phyloP scores from a whole-genome alignment of 2,888 invertebrate species.

The Tetropium fuscum region DNA sequence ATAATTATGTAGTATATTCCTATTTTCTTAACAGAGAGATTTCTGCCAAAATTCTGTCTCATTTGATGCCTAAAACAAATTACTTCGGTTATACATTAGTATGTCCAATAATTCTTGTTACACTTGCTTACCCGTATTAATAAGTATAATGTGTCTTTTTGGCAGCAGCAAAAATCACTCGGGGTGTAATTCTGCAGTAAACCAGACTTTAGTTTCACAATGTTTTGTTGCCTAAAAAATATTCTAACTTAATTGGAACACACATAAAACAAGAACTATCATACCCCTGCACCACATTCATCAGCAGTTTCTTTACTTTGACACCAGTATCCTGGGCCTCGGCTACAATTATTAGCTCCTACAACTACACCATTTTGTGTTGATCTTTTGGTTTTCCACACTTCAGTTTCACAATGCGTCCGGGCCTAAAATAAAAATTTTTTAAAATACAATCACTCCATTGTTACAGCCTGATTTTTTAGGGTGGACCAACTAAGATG shows the following conservation, averaged over 20 bases:
- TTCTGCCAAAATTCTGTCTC: too few species aligned
- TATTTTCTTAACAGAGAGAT: too few species aligned
- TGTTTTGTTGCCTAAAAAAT: slow-evolving; percentile 25
- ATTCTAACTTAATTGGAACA: not conserved
- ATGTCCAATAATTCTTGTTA: too few species aligned
- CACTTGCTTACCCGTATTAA: too few species aligned
- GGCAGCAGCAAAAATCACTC: too few species aligned
- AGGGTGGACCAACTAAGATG: slow-evolving; percentile 36
- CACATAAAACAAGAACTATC: not conserved
- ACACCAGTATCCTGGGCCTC: slow-evolving; percentile 85
- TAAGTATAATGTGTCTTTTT: too few species aligned
- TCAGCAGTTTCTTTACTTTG: slow-evolving; percentile 65
- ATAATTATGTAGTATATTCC: too few species aligned
- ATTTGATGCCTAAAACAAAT: too few species aligned
- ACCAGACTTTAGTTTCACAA: slow-evolving; percentile 37
- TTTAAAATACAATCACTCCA: not conserved
- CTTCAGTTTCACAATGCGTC: slow-evolving; percentile 22
- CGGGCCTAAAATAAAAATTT: slow-evolving; percentile 7
- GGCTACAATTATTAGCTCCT: slow-evolving; percentile 62
- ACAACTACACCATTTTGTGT: not conserved
- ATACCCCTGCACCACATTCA: slow-evolving; percentile 58
- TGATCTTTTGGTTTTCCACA: slow-evolving; percentile 22
- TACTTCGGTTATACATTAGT: too few species aligned
- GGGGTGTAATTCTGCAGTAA: too few species aligned
- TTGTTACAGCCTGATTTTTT: too few species aligned